phyloP scores from a whole-genome alignment of 2,113 vertebrate species.

The Polyodon spathula region DNA sequence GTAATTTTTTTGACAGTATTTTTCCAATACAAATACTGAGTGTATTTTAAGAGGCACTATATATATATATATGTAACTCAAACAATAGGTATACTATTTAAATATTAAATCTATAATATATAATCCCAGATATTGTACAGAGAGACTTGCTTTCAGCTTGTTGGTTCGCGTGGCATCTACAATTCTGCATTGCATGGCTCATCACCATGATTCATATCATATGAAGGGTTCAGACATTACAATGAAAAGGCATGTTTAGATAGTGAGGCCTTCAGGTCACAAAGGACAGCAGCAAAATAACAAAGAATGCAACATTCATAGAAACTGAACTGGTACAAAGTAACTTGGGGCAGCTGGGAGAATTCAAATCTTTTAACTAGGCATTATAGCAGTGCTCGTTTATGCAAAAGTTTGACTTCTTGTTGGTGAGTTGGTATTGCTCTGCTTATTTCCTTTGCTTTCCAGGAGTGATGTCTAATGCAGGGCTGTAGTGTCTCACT shows the following conservation, averaged over 20 bases:
- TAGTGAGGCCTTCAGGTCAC: not conserved
- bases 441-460: not conserved
- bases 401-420: not conserved
- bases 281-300: not conserved
- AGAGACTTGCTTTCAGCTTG: not conserved
- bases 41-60: conserved; percentile 77
- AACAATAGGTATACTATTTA: no score
- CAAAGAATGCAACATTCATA: no score
- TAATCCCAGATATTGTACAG: conserved; percentile 25
- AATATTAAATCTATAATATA: conserved; percentile 8
- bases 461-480: conserved; percentile 1
- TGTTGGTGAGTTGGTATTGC: not conserved
- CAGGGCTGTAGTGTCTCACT: conserved; percentile 11
- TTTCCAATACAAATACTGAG: conserved; percentile 82
- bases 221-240: no score
- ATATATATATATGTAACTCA: conserved; percentile 6
- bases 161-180: not conserved
- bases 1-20: conserved; percentile 84
- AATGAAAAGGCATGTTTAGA: no score
- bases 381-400: not conserved
- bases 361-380: no score
- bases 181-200: not conserved
- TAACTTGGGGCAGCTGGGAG: no score
- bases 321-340: no score
- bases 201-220: no score